A percentile compares a stretch with the other conserved stretches of the same genome.
Conservation (phyloP, 2,113 vertebrate species). For the Oncorhynchus nerka region DNA sequence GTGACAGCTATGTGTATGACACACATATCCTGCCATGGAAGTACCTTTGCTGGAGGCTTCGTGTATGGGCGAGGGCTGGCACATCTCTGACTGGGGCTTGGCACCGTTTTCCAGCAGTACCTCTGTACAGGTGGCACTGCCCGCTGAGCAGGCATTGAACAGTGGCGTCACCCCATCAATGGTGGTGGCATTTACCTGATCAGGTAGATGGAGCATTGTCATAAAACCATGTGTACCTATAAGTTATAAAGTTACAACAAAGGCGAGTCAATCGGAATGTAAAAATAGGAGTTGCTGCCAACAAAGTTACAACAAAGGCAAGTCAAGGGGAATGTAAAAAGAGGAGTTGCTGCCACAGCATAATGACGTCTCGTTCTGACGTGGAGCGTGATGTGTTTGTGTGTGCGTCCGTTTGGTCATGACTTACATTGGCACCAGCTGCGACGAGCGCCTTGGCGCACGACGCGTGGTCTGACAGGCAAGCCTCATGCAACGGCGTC, state of each 20-base stretch:
- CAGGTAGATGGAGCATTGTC: neutral
- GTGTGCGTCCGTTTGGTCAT: neutral
- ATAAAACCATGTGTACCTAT: too few species aligned
- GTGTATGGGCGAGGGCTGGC: slow-evolving; percentile 86
- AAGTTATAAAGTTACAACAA: too few species aligned
- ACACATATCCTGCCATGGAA: neutral
- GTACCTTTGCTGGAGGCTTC: slow-evolving; percentile 92
- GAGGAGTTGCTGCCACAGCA: too few species aligned
- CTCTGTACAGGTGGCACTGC: slow-evolving; percentile 81
- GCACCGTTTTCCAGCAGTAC: slow-evolving; percentile 88
- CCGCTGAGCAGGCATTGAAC: slow-evolving; percentile 87
- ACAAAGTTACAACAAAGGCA: too few species aligned
- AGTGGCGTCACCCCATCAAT: slow-evolving; percentile 91
- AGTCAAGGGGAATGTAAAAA: too few species aligned
- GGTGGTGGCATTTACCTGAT: slow-evolving; percentile 88
- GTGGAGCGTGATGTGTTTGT: neutral
- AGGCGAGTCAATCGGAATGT: too few species aligned
- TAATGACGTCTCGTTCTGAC: too few species aligned
- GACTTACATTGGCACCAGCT: slow-evolving; percentile 90
- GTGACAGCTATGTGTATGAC: too few species aligned
- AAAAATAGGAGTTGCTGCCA: too few species aligned
- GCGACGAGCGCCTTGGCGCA: slow-evolving; percentile 88
- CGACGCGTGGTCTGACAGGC: slow-evolving; percentile 88
- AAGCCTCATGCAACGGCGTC: slow-evolving; percentile 93
- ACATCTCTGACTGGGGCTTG: slow-evolving; percentile 78